These are phyloP conservation scores for Agrenia bidenticulata DNA, from an alignment of 2,888 invertebrate genomes.

Conservation along the genomic window DNA sequence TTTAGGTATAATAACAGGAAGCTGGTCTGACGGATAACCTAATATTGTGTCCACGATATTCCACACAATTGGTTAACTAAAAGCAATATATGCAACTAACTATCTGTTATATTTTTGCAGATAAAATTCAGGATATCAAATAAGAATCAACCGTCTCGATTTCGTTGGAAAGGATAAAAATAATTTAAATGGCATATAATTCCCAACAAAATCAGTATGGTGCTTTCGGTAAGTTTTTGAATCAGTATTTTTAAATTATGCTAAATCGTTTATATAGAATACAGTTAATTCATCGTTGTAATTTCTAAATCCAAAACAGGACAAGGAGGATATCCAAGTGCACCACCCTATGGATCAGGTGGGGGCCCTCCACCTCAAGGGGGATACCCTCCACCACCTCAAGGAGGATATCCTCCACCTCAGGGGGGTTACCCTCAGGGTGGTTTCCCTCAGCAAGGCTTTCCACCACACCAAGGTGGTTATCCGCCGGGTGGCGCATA, in stretches of 20 bases:
- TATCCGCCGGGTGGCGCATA: slow-evolving; percentile 8
- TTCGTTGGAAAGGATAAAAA: not conserved
- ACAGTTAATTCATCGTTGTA: too few relatives aligned
- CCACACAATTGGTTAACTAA: too few relatives aligned
- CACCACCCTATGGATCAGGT: slow-evolving; percentile 1
- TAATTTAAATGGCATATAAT: slow-evolving; percentile 22
- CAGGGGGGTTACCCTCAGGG: slow-evolving; percentile 15
- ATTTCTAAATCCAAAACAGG: too few relatives aligned
- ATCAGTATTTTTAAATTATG: too few relatives aligned
- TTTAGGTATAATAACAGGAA: too few relatives aligned
- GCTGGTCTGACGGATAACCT: too few relatives aligned
- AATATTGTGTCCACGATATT: too few relatives aligned
- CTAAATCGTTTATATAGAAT: too few relatives aligned
- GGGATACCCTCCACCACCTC: slow-evolving; percentile 23
- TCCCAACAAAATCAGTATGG: slow-evolving; percentile 23
- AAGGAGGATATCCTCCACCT: not conserved
- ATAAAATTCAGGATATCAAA: too few relatives aligned
- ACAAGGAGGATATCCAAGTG: slow-evolving; percentile 8
- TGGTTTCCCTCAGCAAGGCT: slow-evolving; percentile 13
- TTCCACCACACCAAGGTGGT: slow-evolving; percentile 16
- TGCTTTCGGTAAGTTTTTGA: slow-evolving; percentile 27
- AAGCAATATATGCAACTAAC: too few relatives aligned
- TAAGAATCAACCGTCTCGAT: too few relatives aligned
- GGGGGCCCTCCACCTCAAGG: slow-evolving; percentile 13
- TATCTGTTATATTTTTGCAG: too few relatives aligned